phyloP scores from a whole-genome alignment of 2,888 invertebrate genomes.

The Caenorhabditis doughertyi region DNA sequence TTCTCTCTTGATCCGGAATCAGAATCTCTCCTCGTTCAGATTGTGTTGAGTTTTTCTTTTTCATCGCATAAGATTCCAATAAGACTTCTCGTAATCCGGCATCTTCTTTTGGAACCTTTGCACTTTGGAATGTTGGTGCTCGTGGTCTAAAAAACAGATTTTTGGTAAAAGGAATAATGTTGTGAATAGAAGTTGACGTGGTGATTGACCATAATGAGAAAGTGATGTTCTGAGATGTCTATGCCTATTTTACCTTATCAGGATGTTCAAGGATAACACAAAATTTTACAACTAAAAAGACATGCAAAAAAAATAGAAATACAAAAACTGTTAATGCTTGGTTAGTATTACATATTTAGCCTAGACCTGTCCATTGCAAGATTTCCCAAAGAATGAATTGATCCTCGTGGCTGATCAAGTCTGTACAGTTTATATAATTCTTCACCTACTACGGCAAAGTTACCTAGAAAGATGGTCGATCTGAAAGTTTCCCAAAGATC shows the following conservation, averaged over 20 bases:
- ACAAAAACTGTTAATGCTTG: constrained; percentile 11
- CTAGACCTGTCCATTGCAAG: constrained; percentile 53
- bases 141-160: constrained; percentile 48
- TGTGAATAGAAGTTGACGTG: constrained; percentile 22
- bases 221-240: not conserved
- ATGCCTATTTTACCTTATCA: too few species aligned
- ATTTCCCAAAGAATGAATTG: constrained; percentile 69
- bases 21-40: constrained; percentile 43
- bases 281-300: not conserved
- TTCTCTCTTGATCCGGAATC: constrained; percentile 20
- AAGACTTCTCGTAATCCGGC: constrained; percentile 48
- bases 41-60: constrained; percentile 49
- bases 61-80: constrained; percentile 3
- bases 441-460: not conserved
- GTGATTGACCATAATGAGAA: not conserved
- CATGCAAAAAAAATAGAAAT: not conserved
- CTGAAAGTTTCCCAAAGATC: constrained; percentile 64
- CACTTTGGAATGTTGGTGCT: not conserved
- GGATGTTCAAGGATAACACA: too few species aligned
- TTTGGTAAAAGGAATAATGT: not conserved
- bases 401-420: constrained; percentile 70
- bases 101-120: constrained; percentile 26
- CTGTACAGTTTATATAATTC: constrained; percentile 41
- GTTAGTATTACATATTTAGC: not conserved
- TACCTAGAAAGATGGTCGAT: constrained; percentile 60